Conservation (phyloP, 2,888 invertebrate species). For the Drosophila greeni region DNA sequence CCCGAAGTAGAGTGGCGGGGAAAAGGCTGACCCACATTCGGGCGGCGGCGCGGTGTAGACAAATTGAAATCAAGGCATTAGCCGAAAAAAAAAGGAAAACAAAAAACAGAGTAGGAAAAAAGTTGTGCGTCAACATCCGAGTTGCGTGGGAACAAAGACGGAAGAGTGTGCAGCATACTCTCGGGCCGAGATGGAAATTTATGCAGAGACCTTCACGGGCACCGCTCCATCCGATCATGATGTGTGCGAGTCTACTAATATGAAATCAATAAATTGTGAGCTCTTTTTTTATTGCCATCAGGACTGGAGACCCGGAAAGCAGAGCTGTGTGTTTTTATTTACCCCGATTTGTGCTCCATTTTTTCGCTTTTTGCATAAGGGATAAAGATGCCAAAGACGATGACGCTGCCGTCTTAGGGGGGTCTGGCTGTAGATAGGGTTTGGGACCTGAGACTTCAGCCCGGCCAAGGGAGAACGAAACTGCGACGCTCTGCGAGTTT, state of each 20-base stretch:
- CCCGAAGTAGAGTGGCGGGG: conserved; percentile 2
- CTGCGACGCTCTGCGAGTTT: conserved; percentile 64
- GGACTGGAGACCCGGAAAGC: conserved; percentile 20
- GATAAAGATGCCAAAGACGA: conserved; percentile 56
- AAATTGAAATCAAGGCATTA: conserved; percentile 68
- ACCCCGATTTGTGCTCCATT: conserved; percentile 48
- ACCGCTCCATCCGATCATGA: conserved; percentile 12
- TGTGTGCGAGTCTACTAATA: conserved; percentile 49
- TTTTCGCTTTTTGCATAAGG: conserved; percentile 59
- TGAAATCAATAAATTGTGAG: conserved; percentile 69
- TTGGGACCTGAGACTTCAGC: conserved; percentile 18
- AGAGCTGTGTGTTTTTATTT: conserved; percentile 54
- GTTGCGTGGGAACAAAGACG: conserved; percentile 21
- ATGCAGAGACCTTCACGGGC: conserved; percentile 44
- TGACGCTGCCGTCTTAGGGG: conserved; percentile 31
- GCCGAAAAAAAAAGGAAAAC: conserved; percentile 16
- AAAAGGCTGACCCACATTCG: conserved; percentile 40
- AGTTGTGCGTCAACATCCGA: conserved; percentile 26
- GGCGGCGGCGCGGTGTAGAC: conserved; percentile 29
- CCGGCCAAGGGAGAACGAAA: conserved; percentile 21
- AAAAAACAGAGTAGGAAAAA: conserved; percentile 14
- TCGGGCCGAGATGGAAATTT: conserved; percentile 59
- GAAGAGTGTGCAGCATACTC: conserved; percentile 61
- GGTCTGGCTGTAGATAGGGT: conserved; percentile 18
- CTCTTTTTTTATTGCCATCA: conserved; percentile 54